Base-by-base conservation (phyloP, 2,113 vertebrate species). In the Strix uralensis region DNA sequence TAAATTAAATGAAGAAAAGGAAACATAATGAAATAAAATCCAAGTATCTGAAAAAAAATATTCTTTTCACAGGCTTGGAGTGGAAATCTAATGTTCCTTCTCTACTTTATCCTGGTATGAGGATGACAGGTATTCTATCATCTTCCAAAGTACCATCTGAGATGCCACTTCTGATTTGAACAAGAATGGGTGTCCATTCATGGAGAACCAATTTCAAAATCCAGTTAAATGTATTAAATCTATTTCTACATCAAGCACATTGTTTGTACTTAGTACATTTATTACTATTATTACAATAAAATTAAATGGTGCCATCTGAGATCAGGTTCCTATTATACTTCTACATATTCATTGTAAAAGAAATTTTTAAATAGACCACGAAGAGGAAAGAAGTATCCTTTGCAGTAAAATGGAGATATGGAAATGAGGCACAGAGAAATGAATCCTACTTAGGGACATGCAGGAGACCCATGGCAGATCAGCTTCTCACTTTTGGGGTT, bases 11-110 rank as follows among this genome's bases (percentile, higher is more conserved):
- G 87, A 84, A 95, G 71, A 96, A 88, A 88, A 96, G 75, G 83
- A 94, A 96, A 82, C 32, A 29, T 97, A 97, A 97, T 92, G 78
- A 93, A 94, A 95, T 96, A 96, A 96, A 92, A 96, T 89, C 79
- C 34, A 91, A 94, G 73, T 83, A 96, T 90, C 70, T 70, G 54
- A 49, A 95, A 96, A 91, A 86, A 78, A 55, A 79, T 11, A 3
- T 16, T 78, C 5, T 88, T 95, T 95, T 94, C 94, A 92, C 88
- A 79, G 85, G 66, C 77, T 82, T 88, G 67, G 58, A 71, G 71
- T 71, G 86, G 72, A 88, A 95, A 82, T 87, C 58, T 89, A 88
- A 95, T 97, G 91, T 85, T 95, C 77, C 75, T 89, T 77, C 77
- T 92, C 59, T 57, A 42, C 65, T 91, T 93, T 89, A 93, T 59